Evolutionary conservation across 1,140 invertebrate species (phyloP).

Genomic region (Sinella curviseta): DNA sequence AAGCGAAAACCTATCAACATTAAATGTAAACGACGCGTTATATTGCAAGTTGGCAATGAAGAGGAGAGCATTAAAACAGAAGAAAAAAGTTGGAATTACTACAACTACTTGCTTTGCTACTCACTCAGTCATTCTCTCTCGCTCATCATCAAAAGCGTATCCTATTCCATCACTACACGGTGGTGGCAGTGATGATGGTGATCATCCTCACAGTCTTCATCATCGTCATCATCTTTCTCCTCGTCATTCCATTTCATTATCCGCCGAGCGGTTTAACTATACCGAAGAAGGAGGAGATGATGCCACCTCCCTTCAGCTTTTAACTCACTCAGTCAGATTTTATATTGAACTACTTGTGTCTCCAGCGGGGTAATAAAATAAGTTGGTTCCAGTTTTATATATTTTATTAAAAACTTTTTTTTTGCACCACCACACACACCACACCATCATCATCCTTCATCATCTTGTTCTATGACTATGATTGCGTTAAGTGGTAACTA

Average conservation of each 20-base stretch:
- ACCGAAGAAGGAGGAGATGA: background rate
- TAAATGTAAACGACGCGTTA: conserved; percentile 19
- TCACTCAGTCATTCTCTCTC: background rate
- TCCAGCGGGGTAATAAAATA: conserved; percentile 18
- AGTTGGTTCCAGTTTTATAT: conserved; percentile 21
- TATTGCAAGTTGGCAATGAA: conserved; percentile 20
- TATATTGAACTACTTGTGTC: conserved; percentile 19
- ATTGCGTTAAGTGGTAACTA: too few species aligned
- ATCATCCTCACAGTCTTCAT: background rate
- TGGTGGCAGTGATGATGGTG: background rate
- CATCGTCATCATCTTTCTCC: background rate
- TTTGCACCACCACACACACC: background rate
- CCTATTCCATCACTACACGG: background rate
- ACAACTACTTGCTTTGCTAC: background rate
- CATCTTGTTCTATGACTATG: too few species aligned
- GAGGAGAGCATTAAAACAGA: conserved; percentile 7
- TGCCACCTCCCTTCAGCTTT: background rate
- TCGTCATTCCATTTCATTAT: background rate
- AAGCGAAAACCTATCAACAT: conserved; percentile 25
- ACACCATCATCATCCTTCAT: background rate
- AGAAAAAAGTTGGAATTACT: conserved; percentile 14
- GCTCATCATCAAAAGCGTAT: conserved; percentile 2
- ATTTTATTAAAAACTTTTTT: conserved; percentile 1
- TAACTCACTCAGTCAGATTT: background rate
- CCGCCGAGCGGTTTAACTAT: background rate